Conservation (phyloP, 2,797 vertebrate species). For the Austrolebias charrua region DNA sequence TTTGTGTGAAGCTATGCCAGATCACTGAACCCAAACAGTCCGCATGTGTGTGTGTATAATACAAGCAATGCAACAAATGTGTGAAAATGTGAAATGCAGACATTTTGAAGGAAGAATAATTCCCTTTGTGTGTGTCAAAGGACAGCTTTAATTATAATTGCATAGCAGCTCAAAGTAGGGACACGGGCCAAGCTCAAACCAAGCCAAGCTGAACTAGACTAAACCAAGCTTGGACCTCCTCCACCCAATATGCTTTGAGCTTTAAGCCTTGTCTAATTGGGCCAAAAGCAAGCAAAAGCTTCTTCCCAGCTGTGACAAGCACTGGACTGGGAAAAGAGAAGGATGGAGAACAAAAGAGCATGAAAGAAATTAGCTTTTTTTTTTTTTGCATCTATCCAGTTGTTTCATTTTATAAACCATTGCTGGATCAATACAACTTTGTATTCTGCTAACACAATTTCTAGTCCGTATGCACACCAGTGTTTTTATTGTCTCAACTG, state of each 20-base stretch:
- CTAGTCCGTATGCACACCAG: slow-evolving; percentile 39
- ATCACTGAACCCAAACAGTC: slow-evolving; percentile 61
- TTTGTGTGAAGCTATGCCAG: slow-evolving; percentile 74
- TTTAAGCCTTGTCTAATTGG: slow-evolving; percentile 80
- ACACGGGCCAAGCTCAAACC: slow-evolving; percentile 67
- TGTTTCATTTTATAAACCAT: slow-evolving; percentile 54
- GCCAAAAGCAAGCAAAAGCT: slow-evolving; percentile 73
- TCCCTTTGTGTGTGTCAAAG: slow-evolving; percentile 63
- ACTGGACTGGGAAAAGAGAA: slow-evolving; percentile 66
- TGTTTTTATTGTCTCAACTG: slow-evolving; percentile 43
- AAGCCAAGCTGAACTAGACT: slow-evolving; percentile 79
- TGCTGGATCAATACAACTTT: slow-evolving; percentile 65
- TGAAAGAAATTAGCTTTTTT: slow-evolving; percentile 35
- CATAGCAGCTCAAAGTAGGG: slow-evolving; percentile 75
- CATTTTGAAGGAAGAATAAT: slow-evolving; percentile 52
- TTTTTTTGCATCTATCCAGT: slow-evolving; percentile 24
- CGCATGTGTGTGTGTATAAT: slow-evolving; percentile 16
- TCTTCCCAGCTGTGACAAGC: slow-evolving; percentile 72
- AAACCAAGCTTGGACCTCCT: slow-evolving; percentile 69
- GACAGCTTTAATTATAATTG: slow-evolving; percentile 80
- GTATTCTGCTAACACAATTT: slow-evolving; percentile 49
- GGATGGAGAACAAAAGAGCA: slow-evolving; percentile 29
- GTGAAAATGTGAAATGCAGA: slow-evolving; percentile 50
- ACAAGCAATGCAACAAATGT: slow-evolving; percentile 30
- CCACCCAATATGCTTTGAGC: slow-evolving; percentile 72